phyloP scores from a whole-genome alignment of 2,888 invertebrate genomes.

The Sminthurides aquaticus region DNA sequence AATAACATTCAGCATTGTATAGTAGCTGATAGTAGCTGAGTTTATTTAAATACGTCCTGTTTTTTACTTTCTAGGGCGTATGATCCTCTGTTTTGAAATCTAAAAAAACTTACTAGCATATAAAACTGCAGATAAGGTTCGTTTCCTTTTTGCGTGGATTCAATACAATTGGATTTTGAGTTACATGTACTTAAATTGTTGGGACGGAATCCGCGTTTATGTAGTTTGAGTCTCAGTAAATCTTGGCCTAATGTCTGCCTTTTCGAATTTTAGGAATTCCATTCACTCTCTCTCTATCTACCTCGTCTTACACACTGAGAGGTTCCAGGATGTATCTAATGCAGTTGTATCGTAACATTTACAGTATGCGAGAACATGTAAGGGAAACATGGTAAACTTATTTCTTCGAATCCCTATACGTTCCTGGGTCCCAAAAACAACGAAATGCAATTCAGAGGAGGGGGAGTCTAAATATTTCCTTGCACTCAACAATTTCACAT shows the following conservation, averaged over 20 bases:
- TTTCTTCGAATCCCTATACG: neutral
- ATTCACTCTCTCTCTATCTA: neutral
- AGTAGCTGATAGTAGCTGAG: too few relatives aligned
- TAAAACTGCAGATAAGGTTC: neutral
- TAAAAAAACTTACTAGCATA: too few relatives aligned
- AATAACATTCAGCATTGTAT: too few relatives aligned
- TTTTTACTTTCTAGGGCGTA: too few relatives aligned
- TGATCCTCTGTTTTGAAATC: too few relatives aligned
- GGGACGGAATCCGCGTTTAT: neutral
- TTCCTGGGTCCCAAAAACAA: neutral
- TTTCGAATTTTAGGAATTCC: neutral
- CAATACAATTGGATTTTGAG: neutral
- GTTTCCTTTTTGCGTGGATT: neutral
- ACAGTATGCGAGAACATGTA: neutral
- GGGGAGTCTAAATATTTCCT: neutral
- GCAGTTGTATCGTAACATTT: too few relatives aligned
- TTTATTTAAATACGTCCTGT: too few relatives aligned
- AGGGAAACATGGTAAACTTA: neutral
- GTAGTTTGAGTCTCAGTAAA: neutral
- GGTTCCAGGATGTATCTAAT: too few relatives aligned
- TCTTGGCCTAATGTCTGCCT: slow-evolving; percentile 2
- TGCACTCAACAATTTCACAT: neutral
- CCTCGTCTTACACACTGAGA: too few relatives aligned
- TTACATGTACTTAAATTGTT: too few relatives aligned
- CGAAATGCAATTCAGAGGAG: neutral